Base-by-base conservation (phyloP, 2,797 vertebrate species). In the Thaleichthys pacificus region DNA sequence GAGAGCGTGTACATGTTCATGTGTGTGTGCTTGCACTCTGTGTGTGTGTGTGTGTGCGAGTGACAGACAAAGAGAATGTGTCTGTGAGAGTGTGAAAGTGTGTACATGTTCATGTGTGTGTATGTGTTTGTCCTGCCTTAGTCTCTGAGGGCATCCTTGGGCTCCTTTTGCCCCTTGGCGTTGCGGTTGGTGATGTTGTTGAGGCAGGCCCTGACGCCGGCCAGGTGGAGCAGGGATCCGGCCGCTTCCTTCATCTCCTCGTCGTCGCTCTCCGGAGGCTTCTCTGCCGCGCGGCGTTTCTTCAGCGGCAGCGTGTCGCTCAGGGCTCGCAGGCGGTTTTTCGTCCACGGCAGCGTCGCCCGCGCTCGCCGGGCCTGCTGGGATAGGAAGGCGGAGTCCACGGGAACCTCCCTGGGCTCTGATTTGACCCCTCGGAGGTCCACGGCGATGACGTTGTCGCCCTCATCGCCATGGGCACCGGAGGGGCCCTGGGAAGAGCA, bases 181-280 rank as follows among this genome's bases (percentile, higher is more conserved):
- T 94, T 95, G 93, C 96, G 95, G 93, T 97, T 98, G 91, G 96
- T 96, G 94, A 97, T 98, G 95, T 97, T 98, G 89, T 97, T 98
- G 93, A 98, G 94, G 92, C 96, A 96, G 90, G 97, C 95, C 63
- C 94, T 90, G 70, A 98, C 94, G 67, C 97, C 97, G 1, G 97
- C 97, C 88, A 98, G 92, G 92, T 99, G 97, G 87, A 99, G 94
- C 84, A 98, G 95, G 0, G 96, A 99, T 57, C 97, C 97, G 2
- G 97, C 97, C 0, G 97, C 97, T 93, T 98, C 97, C 87, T 98
- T 99, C 97, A 99, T 98, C 92, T 98, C 97, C 93, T 98, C 96
- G 17, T 98, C 97, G 0, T 98, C 97, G 75, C 96, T 98, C 88
- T 97, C 96, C 0, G 96, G 95, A 69, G 96, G 95, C 85, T 97